These are phyloP conservation scores for Brachionus plicatilis DNA, from an alignment of 1,140 invertebrate genomes.

Conservation along the genomic window DNA sequence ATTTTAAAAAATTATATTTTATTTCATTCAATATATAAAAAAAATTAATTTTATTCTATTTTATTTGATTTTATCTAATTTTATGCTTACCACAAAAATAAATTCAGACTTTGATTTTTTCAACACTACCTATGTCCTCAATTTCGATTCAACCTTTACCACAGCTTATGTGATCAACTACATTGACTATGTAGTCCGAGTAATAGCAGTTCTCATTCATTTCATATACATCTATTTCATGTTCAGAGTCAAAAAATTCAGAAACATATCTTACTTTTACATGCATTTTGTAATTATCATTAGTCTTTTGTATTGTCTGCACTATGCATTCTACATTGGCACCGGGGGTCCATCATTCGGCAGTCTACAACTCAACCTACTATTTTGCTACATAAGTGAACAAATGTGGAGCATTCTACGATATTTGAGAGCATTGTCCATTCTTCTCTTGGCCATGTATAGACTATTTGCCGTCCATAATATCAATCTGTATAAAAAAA, in stretches of 20 bases:
- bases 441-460: background rate
- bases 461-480: background rate
- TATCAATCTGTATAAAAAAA: conserved; percentile 22
- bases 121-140: background rate
- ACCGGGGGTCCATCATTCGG: background rate
- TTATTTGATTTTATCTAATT: background rate
- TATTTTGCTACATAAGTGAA: conserved; percentile 37
- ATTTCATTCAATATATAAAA: background rate
- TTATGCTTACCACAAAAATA: background rate
- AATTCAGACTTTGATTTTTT: background rate
- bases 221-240: background rate
- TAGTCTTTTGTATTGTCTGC: background rate
- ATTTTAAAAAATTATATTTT: background rate
- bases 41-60: background rate
- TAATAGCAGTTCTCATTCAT: background rate
- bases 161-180: conserved; percentile 7
- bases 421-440: conserved; percentile 26
- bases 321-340: background rate
- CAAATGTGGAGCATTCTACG: background rate
- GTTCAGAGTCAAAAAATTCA: conserved; percentile 22
- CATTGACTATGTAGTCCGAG: conserved; percentile 1
- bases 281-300: conserved; percentile 24
- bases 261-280: conserved; percentile 12
- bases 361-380: background rate
- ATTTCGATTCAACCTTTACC: background rate